A percentile compares a stretch with the other conserved stretches of the same genome.
phyloP scores from a whole-genome alignment of 2,797 vertebrate species.

The Hydrolagus colliei region DNA sequence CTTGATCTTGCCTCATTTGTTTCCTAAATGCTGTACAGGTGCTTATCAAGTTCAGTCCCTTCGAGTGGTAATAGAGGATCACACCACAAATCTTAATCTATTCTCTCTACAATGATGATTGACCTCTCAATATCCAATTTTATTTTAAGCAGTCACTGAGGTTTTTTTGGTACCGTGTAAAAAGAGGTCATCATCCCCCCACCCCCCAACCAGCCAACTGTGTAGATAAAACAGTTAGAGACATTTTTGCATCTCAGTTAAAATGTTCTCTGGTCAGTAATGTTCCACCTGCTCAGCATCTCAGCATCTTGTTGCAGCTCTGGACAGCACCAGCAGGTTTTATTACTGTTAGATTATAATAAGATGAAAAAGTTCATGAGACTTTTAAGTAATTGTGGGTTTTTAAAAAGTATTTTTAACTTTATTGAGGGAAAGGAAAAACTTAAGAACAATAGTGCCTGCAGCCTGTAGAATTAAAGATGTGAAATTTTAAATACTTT shows the following conservation, averaged over 20 bases:
- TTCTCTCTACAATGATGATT: background rate
- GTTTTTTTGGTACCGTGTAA: background rate
- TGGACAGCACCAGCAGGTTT: constrained; percentile 51
- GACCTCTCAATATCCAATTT: background rate
- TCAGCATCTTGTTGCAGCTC: constrained; percentile 45
- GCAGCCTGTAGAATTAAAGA: constrained; percentile 70
- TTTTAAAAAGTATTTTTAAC: constrained; percentile 72
- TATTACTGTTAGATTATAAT: constrained; percentile 60
- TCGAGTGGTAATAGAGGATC: too few relatives aligned
- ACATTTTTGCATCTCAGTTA: background rate
- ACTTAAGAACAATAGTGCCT: constrained; percentile 61
- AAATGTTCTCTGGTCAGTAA: constrained; percentile 46
- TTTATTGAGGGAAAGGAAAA: constrained; percentile 51
- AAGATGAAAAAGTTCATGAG: constrained; percentile 64
- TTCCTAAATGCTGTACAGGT: too few relatives aligned
- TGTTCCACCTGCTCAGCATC: constrained; percentile 57
- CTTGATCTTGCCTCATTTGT: too few relatives aligned
- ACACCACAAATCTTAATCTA: background rate
- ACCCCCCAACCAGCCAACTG: background rate
- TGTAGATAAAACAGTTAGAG: background rate
- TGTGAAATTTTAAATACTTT: constrained; percentile 67
- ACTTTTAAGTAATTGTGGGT: constrained; percentile 78
- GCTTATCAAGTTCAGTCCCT: too few relatives aligned
- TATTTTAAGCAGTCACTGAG: background rate
- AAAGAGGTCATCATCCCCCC: background rate